Conservation (phyloP, 2,113 vertebrate species). For the Clarias batrachus region DNA sequence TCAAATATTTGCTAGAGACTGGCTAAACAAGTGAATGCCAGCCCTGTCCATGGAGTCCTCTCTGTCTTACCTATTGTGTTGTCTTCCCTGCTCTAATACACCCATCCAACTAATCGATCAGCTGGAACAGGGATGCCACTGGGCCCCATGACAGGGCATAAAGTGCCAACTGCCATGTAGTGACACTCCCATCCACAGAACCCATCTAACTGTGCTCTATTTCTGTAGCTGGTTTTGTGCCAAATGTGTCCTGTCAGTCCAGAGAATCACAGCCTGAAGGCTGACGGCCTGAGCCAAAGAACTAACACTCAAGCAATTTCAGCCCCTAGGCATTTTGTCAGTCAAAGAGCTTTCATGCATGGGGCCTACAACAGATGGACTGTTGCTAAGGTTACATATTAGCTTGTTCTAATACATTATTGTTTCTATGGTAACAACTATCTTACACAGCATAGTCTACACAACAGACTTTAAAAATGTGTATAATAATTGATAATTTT, state of each 20-base stretch:
- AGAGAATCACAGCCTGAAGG: conserved; percentile 4
- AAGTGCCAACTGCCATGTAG: background rate
- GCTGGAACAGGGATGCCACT: conserved; percentile 3
- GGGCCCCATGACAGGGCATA: conserved; percentile 7
- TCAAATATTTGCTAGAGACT: background rate
- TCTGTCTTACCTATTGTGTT: background rate
- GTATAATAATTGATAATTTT: background rate
- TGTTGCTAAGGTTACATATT: background rate
- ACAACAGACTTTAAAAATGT: background rate
- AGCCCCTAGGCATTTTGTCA: background rate
- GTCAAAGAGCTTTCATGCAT: conserved; percentile 3
- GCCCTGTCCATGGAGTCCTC: background rate
- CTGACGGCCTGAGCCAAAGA: background rate
- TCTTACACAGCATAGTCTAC: background rate
- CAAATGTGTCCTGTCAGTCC: conserved; percentile 11
- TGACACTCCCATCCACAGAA: background rate
- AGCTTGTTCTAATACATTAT: conserved; percentile 1
- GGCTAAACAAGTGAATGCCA: background rate
- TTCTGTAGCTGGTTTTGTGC: conserved; percentile 9
- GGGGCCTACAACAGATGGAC: background rate
- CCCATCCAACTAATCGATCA: conserved; percentile 6
- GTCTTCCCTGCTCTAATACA: conserved; percentile 1
- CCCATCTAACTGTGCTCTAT: background rate
- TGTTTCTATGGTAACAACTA: background rate
- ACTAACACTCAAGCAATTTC: conserved; percentile 1